Evolutionary conservation across 2,797 vertebrate genomes (phyloP), one percentile per base, ranked within the genome.

Genomic region (Sparidentex hasta): DNA sequence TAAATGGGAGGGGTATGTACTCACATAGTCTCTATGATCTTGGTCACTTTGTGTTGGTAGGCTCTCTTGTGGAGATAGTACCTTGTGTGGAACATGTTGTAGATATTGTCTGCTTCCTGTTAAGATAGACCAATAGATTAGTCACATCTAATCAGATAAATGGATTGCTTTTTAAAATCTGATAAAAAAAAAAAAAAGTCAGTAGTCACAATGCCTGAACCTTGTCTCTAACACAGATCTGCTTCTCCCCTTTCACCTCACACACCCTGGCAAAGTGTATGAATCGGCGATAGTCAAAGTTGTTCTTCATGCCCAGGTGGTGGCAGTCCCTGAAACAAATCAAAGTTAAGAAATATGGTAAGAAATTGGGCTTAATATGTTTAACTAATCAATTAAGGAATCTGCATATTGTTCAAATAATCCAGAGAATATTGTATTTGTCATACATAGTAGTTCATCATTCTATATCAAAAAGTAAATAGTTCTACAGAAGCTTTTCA

Each of bases 201-300:
- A 70, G 8, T 4, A 0, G 1, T n/a, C 46, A 23, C 11, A 46
- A 43, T 43, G 23, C 5, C 17, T 47, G 91, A 82, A 98, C 98
- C 97, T 99, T 98, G 76, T 99, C 97, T 90, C 97, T 95, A 14
- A 94, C 95, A 85, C 98, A 99, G 91, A 99, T 97, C 48, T 93
- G 89, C 78, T 95, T 97, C 87, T 77, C 86, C 1, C 89, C 93
- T 0, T 54, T 11, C 7, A 96, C 95, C 13, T 96, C 81, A 90
- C 96, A 97, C 57, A 98, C 96, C 20, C 97, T 95, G 41, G 91
- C 94, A 88, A 98, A 97, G 74, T 94, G 92, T 25, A 98, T 77
- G 83, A 95, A 96, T 17, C 97, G 95, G 2, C 70, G 92, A 63
- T 97, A 91, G 87, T 98, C 97, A 88, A 97, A 98, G 76, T 44